A percentile compares a stretch with the other conserved stretches of the same genome.
Conservation (phyloP, 2,888 invertebrate genomes). For the Drosophila antonietae region DNA sequence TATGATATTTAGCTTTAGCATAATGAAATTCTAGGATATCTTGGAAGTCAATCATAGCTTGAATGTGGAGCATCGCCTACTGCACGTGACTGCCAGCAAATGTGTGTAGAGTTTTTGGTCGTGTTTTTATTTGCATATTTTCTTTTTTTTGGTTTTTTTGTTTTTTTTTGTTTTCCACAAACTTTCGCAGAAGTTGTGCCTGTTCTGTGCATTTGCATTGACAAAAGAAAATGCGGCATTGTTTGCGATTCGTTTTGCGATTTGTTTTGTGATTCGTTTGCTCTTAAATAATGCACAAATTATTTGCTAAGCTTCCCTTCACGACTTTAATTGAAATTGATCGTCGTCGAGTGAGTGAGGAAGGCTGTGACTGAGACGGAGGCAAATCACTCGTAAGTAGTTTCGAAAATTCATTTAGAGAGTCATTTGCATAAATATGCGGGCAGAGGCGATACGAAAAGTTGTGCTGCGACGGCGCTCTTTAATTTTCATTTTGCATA, state of each 20-base stretch:
- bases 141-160: slow-evolving; percentile 23
- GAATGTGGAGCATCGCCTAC: slow-evolving; percentile 2
- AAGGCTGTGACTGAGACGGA: slow-evolving; percentile 1
- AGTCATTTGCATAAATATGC: slow-evolving; percentile 70
- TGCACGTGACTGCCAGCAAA: slow-evolving; percentile 66
- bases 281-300: slow-evolving; percentile 60
- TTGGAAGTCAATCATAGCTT: slow-evolving; percentile 1
- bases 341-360: slow-evolving; percentile 29
- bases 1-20: not conserved
- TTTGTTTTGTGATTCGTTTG: slow-evolving; percentile 50
- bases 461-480: slow-evolving; percentile 50
- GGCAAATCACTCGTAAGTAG: slow-evolving; percentile 70
- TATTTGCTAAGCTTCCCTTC: slow-evolving; percentile 39
- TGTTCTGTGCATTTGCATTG: slow-evolving; percentile 45
- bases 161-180: slow-evolving; percentile 33
- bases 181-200: slow-evolving; percentile 58
- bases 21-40: slow-evolving; percentile 12
- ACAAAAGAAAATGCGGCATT: slow-evolving; percentile 61
- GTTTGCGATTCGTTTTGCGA: slow-evolving; percentile 46
- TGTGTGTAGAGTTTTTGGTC: slow-evolving; percentile 33
- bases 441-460: slow-evolving; percentile 45
- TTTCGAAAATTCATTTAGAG: slow-evolving; percentile 69
- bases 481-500: slow-evolving; percentile 80
- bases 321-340: slow-evolving; percentile 63
- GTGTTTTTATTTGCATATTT: slow-evolving; percentile 48